Evolutionary conservation across 2,797 vertebrate genomes (phyloP).

Genomic region (Lithobates sylvaticus): DNA sequence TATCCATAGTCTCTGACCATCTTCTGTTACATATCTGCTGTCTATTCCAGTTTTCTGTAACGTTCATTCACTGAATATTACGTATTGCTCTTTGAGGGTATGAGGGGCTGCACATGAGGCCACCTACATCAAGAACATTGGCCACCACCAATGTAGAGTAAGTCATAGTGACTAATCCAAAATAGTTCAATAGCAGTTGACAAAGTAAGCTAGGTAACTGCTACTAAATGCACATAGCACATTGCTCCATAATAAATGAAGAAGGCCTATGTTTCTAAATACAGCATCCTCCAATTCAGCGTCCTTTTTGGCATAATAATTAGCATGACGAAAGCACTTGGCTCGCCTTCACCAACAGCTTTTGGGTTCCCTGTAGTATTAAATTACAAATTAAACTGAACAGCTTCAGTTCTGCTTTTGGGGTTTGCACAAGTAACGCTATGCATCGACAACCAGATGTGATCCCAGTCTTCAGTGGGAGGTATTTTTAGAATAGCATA

Average conservation of each 20-base stretch:
- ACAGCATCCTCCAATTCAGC: background rate
- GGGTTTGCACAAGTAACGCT: background rate
- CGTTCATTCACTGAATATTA: too few relatives aligned
- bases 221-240: background rate
- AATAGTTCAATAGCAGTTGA: too few relatives aligned
- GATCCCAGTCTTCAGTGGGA: background rate
- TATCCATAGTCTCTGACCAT: too few relatives aligned
- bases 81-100: too few relatives aligned
- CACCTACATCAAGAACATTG: too few relatives aligned
- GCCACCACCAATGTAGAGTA: too few relatives aligned
- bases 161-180: too few relatives aligned
- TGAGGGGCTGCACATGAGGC: too few relatives aligned
- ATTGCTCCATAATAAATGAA: too few relatives aligned
- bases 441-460: background rate
- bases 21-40: too few relatives aligned
- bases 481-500: background rate
- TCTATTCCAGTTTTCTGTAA: too few relatives aligned
- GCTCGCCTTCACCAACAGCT: background rate
- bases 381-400: constrained; percentile 2
- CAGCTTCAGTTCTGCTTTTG: background rate
- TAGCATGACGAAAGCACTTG: background rate
- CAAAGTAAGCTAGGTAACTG: too few relatives aligned
- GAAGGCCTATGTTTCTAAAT: background rate
- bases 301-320: background rate
- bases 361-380: background rate